Conservation (phyloP, 2,888 invertebrate species). For the Chrysodeixis includens region DNA sequence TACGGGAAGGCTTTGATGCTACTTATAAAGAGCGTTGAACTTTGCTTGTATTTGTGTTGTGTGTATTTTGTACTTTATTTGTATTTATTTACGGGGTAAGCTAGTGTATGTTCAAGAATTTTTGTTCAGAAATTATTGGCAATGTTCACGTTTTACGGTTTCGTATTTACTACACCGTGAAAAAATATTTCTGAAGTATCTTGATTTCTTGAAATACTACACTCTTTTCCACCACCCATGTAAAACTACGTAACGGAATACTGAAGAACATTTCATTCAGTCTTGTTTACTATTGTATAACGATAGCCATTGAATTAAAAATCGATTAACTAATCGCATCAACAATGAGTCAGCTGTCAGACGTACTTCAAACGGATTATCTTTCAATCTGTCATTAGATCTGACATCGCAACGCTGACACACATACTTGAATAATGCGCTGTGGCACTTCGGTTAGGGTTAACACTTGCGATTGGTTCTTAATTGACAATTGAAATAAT, state of each 20-base stretch:
- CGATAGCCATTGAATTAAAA: constrained; percentile 22
- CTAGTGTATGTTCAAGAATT: background rate
- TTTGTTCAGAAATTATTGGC: background rate
- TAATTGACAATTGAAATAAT: background rate
- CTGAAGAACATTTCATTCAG: background rate
- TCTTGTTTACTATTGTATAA: background rate
- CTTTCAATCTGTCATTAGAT: constrained; percentile 41
- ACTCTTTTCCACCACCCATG: no score
- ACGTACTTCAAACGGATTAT: constrained; percentile 34
- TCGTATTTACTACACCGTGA: no score
- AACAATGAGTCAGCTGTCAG: constrained; percentile 19
- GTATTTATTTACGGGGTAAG: background rate
- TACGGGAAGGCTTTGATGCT: constrained; percentile 4
- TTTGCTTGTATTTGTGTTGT: background rate
- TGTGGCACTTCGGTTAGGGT: constrained; percentile 23
- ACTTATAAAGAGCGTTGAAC: background rate
- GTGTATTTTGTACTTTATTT: background rate
- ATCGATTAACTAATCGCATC: constrained; percentile 41
- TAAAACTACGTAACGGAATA: no score
- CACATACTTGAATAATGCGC: constrained; percentile 20
- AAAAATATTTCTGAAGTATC: no score
- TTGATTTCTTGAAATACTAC: no score
- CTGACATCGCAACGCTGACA: constrained; percentile 42
- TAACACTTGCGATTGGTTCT: background rate
- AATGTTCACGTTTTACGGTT: background rate